Conservation (phyloP, 2,888 invertebrate species). For the Disparrhopalites patrizii region DNA sequence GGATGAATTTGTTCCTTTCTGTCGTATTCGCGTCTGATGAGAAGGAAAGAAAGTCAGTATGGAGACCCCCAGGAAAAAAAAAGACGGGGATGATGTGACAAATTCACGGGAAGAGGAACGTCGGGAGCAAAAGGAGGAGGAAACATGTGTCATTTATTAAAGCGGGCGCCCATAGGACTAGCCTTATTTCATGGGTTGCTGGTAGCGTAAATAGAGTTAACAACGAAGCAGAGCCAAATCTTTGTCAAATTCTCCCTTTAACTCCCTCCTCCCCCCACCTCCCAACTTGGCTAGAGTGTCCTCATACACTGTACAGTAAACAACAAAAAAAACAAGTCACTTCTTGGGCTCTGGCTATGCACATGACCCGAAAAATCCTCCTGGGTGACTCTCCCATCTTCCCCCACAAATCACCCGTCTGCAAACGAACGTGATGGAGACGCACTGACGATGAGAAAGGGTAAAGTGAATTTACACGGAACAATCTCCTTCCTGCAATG, state of each 20-base stretch:
- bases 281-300: neutral
- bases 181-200: conserved; percentile 48
- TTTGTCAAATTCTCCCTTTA: conserved; percentile 19
- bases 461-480: no score
- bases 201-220: conserved; percentile 42
- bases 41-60: neutral
- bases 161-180: conserved; percentile 41
- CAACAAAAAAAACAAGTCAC: no score
- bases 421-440: no score
- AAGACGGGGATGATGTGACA: neutral
- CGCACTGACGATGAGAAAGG: no score
- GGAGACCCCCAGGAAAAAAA: neutral
- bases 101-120: conserved; percentile 1
- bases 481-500: no score
- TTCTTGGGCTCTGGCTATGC: no score
- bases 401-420: neutral
- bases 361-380: conserved; percentile 3
- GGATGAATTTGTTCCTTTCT: no score
- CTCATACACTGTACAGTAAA: neutral
- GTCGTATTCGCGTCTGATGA: conserved; percentile 7
- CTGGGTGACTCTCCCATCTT: neutral
- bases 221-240: conserved; percentile 19
- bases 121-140: neutral
- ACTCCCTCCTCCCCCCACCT: no score
- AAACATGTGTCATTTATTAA: conserved; percentile 46